Conservation (phyloP, 2,113 vertebrate species). For the Triplophysa dalaica region DNA sequence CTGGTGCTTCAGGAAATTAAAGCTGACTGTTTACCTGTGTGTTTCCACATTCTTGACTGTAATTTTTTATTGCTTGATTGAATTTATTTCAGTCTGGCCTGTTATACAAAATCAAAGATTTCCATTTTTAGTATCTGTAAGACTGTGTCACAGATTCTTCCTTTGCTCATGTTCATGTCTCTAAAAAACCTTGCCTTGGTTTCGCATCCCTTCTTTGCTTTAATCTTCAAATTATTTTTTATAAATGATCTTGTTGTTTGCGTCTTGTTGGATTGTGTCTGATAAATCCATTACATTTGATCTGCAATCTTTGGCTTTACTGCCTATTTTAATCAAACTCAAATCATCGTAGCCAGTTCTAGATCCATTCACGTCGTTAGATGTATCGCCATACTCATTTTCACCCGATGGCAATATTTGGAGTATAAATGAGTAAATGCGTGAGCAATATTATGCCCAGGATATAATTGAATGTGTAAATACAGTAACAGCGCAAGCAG, state of each 20-base stretch:
- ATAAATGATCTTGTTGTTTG: not conserved
- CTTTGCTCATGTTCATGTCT: too few species aligned
- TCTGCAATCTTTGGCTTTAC: not conserved
- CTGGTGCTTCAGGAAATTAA: slow-evolving; percentile 11
- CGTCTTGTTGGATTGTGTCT: not conserved
- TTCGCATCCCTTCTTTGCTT: not conserved
- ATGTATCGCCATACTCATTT: too few species aligned
- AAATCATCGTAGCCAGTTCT: too few species aligned
- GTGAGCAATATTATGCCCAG: too few species aligned
- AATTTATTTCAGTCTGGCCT: not conserved
- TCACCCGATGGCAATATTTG: too few species aligned
- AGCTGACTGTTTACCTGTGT: slow-evolving; percentile 4
- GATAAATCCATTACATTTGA: not conserved
- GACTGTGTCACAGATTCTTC: not conserved
- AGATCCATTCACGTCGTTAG: too few species aligned
- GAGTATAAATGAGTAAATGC: too few species aligned
- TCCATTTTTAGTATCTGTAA: not conserved
- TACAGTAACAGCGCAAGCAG: not conserved
- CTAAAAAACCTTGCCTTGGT: too few species aligned
- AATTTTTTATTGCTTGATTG: not conserved
- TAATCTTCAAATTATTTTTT: not conserved
- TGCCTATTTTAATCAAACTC: not conserved
- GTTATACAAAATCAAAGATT: not conserved
- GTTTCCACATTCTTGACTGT: slow-evolving; percentile 15
- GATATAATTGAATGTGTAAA: not conserved